Base-by-base conservation (phyloP, 2,113 vertebrate genomes). In the Emberiza fucata region DNA sequence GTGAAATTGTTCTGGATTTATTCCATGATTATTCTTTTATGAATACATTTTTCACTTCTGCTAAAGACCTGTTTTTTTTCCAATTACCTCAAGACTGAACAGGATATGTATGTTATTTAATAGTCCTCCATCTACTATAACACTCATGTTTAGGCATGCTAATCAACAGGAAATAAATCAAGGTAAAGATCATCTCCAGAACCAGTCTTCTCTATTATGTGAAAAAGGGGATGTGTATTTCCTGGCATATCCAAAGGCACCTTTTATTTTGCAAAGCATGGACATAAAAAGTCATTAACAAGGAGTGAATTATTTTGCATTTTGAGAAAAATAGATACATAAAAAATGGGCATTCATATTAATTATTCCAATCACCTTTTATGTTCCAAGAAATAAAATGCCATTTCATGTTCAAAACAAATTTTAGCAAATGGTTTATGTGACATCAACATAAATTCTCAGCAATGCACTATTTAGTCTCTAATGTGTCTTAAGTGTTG, bases 11-110 rank as follows among this genome's bases (percentile, higher is more conserved):
- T 83, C 54, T 59, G 88, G 81, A 87, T 90, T 94, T 94, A 73
- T 94, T 89, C 59, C 57, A 59, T 42, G 28, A 86, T 83, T 91
- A 85, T 59, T 81, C 39, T 93, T 79, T 63, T 51, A 47, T 79
- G 25, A 88, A 95, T 71, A 54, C 70, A 86, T 92, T 95, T 88
- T 60, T 86, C 45, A 53, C 63, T 88, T 88, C 73, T 88, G 18
- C 37, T 81, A 15, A 94, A 71, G 65, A 92, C 20, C 24, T 70
- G 25, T 12, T 77, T 53, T 86, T 86, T 63, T 90, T 80, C 85
- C 54, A 92, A 3, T 81, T 92, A 88, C 69, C 56, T 79, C 31
- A 66, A 57, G 53, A 88, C 63, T 57, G 56, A 96, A 56, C 42
- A 87, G 78, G 23, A 42, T 66, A 42, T 42, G 14, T 16, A 54